Percentiles rank a stretch among this genome's conserved stretches.
phyloP scores from a whole-genome alignment of 37 sponge, comb jelly and placozoan species.

The Crambe crambe region DNA sequence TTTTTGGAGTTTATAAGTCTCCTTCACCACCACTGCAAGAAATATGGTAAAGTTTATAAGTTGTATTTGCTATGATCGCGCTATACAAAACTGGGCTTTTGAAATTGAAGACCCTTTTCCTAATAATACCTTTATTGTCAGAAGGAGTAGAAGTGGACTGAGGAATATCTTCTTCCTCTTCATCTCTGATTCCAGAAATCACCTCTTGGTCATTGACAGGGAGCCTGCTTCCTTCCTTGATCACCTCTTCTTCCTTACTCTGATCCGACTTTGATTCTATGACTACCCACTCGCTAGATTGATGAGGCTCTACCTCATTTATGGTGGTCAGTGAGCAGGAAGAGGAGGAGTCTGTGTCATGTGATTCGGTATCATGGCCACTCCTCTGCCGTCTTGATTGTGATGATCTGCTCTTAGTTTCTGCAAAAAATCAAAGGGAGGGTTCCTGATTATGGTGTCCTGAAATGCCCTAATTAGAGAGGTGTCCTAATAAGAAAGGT shows the following conservation, averaged over 20 bases:
- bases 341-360: not conserved
- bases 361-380: not conserved
- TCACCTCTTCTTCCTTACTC: not conserved
- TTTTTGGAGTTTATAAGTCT: too few relatives aligned
- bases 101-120: not conserved
- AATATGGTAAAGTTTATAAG: not conserved
- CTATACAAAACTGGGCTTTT: too few relatives aligned
- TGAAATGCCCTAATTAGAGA: not conserved
- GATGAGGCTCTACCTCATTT: not conserved
- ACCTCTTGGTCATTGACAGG: too few relatives aligned
- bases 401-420: not conserved
- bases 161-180: not conserved
- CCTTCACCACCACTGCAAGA: too few relatives aligned
- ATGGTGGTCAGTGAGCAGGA: conserved; percentile 11
- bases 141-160: not conserved
- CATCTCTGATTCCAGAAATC: too few relatives aligned
- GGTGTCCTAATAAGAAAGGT: not conserved
- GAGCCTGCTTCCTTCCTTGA: not conserved
- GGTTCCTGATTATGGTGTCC: not conserved
- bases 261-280: not conserved
- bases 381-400: not conserved
- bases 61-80: not conserved
- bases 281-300: too few relatives aligned
- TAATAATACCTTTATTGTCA: not conserved
- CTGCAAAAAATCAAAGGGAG: not conserved